Conservation (phyloP, 2,113 vertebrate species). For the Thalassoma bifasciatum region DNA sequence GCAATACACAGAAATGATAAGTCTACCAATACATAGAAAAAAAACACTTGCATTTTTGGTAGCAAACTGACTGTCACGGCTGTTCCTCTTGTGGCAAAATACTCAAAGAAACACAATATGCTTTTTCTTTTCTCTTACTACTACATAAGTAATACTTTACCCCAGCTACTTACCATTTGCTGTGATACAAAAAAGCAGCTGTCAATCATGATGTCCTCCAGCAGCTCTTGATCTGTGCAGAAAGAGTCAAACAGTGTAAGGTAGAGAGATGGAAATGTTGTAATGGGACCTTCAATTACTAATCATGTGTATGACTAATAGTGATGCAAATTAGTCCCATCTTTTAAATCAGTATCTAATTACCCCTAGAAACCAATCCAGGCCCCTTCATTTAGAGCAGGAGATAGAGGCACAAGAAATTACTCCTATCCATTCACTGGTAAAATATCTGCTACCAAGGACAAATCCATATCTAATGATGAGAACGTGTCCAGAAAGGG, state of each 20-base stretch:
- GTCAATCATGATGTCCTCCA: conserved; percentile 91
- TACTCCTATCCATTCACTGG: conserved; percentile 34
- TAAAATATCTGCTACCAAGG: conserved; percentile 22
- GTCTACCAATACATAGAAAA: neutral
- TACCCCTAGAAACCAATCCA: conserved; percentile 31
- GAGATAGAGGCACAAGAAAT: conserved; percentile 20
- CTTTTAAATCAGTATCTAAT: conserved; percentile 47
- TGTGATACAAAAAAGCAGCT: conserved; percentile 84
- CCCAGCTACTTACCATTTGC: conserved; percentile 85
- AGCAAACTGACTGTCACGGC: neutral
- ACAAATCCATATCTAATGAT: conserved; percentile 53
- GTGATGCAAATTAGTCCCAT: conserved; percentile 29
- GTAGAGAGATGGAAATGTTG: conserved; percentile 10
- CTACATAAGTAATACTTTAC: neutral
- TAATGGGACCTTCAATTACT: conserved; percentile 28
- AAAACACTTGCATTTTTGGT: neutral
- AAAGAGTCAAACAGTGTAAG: conserved; percentile 46
- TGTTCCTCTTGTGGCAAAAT: neutral
- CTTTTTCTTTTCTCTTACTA: neutral
- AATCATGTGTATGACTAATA: conserved; percentile 37
- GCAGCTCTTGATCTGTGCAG: conserved; percentile 89
- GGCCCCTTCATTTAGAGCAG: conserved; percentile 37
- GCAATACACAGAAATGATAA: neutral
- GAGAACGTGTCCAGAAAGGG: conserved; percentile 17
- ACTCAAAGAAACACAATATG: neutral